Conservation (phyloP, 2,797 vertebrate species). For the Anabas testudineus region DNA sequence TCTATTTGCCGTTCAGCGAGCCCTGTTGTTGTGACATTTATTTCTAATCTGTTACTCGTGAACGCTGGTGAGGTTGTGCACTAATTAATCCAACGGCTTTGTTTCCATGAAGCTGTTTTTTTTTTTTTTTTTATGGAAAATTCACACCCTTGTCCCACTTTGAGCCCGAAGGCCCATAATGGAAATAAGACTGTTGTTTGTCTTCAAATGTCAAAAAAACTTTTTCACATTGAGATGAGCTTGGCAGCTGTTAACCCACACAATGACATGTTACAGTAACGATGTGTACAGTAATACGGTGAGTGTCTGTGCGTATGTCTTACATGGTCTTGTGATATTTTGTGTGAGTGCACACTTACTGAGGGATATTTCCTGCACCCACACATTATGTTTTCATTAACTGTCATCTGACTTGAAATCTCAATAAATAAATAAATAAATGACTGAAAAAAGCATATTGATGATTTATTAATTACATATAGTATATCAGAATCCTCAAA, state of each 20-base stretch:
- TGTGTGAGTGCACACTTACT: constrained; percentile 8
- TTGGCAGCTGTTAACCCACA: constrained; percentile 1
- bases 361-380: constrained; percentile 13
- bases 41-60: not conserved
- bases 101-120: too few relatives aligned
- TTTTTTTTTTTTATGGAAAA: constrained; percentile 31
- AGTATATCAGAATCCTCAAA: not conserved
- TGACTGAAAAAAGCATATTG: too few relatives aligned
- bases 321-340: constrained; percentile 3
- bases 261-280: constrained; percentile 12
- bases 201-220: constrained; percentile 9
- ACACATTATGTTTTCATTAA: not conserved
- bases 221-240: constrained; percentile 3
- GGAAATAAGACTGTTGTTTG: constrained; percentile 17
- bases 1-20: too few relatives aligned
- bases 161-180: constrained; percentile 11
- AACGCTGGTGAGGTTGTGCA: too few relatives aligned
- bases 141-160: not conserved
- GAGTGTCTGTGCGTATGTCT: not conserved
- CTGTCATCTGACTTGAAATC: constrained; percentile 1
- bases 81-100: too few relatives aligned
- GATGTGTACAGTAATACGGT: constrained; percentile 14
- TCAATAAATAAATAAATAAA: too few relatives aligned
- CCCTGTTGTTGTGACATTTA: not conserved
- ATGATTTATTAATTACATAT: too few relatives aligned